Conservation (phyloP, 2,113 vertebrate species). For the Bos indicus region DNA sequence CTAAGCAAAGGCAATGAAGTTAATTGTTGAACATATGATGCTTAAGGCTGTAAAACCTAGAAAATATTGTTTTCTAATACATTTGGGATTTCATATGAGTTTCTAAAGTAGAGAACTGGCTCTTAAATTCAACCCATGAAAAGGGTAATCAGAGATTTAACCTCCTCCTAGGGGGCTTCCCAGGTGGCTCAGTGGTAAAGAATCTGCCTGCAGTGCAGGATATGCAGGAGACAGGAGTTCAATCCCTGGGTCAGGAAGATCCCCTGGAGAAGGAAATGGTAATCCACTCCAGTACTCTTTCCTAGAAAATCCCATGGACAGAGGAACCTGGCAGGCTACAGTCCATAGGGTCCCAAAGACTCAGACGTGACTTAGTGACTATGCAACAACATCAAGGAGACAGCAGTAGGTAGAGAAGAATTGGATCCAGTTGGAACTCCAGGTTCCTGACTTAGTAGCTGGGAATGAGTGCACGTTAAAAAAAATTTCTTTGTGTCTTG, state of each 20-base stretch:
- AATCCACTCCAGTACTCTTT: background rate
- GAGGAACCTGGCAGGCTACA: background rate
- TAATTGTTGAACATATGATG: background rate
- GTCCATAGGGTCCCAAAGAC: background rate
- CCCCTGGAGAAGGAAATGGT: background rate
- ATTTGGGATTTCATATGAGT: background rate
- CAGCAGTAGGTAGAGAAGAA: background rate
- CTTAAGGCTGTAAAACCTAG: background rate
- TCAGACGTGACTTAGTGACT: background rate
- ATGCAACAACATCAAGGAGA: background rate
- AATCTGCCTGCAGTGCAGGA: background rate
- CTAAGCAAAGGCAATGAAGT: background rate
- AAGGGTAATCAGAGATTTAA: background rate
- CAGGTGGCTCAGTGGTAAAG: background rate
- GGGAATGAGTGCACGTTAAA: background rate
- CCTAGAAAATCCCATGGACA: background rate
- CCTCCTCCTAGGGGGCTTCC: background rate
- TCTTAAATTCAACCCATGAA: background rate
- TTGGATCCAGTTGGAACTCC: background rate
- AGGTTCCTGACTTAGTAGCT: background rate
- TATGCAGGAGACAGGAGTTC: background rate
- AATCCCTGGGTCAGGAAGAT: background rate
- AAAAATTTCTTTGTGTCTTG: background rate
- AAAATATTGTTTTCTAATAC: background rate
- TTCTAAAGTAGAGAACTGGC: background rate